Percentiles rank a stretch among this genome's conserved stretches.
phyloP scores from a whole-genome alignment of 2,888 invertebrate genomes.

The Ryuthela nishihirai region DNA sequence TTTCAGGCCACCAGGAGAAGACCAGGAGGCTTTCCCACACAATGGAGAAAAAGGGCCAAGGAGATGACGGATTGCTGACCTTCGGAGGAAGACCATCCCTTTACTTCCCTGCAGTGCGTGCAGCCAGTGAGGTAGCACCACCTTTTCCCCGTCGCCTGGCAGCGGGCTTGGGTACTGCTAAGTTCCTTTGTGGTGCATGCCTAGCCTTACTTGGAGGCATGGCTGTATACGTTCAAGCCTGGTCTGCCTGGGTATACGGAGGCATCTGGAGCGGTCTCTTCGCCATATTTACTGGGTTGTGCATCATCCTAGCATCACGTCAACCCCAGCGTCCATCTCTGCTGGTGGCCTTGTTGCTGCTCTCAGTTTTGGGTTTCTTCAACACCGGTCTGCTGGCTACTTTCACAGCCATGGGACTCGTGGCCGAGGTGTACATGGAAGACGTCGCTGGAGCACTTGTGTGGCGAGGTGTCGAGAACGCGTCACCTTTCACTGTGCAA shows the following conservation, averaged over 20 bases:
- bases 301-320: constrained; percentile 27
- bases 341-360: constrained; percentile 18
- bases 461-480: constrained; percentile 29
- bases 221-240: constrained; percentile 33
- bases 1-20: no score
- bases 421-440: constrained; percentile 36
- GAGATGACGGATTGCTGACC: constrained; percentile 19
- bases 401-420: constrained; percentile 34
- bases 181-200: constrained; percentile 33
- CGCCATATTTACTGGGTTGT: constrained; percentile 31
- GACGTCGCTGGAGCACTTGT: constrained; percentile 29
- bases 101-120: constrained; percentile 23
- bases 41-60: constrained; percentile 18
- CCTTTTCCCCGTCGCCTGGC: constrained; percentile 27
- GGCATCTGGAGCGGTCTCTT: constrained; percentile 37
- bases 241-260: constrained; percentile 33
- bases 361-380: constrained; percentile 30
- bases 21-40: no score
- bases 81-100: constrained; percentile 26
- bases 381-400: constrained; percentile 32
- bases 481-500: constrained; percentile 30
- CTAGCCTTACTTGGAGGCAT: constrained; percentile 30
- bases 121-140: constrained; percentile 9
- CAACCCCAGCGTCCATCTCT: constrained; percentile 24
- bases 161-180: constrained; percentile 28